Evolutionary conservation across 2,888 invertebrate genomes (phyloP).

Genomic region (Dasysyrphus tricinctus): DNA sequence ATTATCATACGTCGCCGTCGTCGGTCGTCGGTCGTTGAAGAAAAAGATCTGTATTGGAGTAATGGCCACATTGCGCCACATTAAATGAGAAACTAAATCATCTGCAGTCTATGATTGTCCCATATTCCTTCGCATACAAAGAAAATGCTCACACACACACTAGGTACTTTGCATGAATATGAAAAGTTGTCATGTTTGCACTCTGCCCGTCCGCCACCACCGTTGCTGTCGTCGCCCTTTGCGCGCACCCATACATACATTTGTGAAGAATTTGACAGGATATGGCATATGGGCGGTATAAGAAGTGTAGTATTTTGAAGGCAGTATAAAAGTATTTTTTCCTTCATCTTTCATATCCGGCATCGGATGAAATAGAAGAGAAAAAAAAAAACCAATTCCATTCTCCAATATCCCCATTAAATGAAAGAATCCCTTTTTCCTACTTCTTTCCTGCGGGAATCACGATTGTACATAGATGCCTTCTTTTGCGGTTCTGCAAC

Average conservation of each 20-base stretch:
- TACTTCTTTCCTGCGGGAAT: constrained; percentile 22
- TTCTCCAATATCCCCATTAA: constrained; percentile 46
- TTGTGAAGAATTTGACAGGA: constrained; percentile 64
- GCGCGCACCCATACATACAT: constrained; percentile 59
- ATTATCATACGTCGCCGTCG: constrained; percentile 50
- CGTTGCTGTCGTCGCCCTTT: constrained; percentile 39
- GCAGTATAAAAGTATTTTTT: constrained; percentile 43
- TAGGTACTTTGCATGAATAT: constrained; percentile 7
- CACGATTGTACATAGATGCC: constrained; percentile 40
- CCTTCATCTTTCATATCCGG: constrained; percentile 6
- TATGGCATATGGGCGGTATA: constrained; percentile 69
- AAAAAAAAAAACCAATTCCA: constrained; percentile 19
- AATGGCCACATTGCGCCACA: constrained; percentile 76
- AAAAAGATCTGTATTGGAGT: constrained; percentile 71
- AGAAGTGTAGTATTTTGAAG: constrained; percentile 45
- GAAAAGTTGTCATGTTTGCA: constrained; percentile 57
- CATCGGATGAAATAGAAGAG: constrained; percentile 1
- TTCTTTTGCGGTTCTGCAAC: constrained; percentile 40
- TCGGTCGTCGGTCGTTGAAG: constrained; percentile 44
- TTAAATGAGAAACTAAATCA: constrained; percentile 75
- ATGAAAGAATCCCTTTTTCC: constrained; percentile 24
- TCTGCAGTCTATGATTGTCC: constrained; percentile 76
- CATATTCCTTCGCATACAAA: constrained; percentile 66
- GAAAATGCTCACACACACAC: constrained; percentile 28
- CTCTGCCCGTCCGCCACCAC: not conserved